These are phyloP conservation scores for Spongia lamella DNA, from an alignment of 37 sponge, comb jelly and placozoan species.

Conservation along the genomic window DNA sequence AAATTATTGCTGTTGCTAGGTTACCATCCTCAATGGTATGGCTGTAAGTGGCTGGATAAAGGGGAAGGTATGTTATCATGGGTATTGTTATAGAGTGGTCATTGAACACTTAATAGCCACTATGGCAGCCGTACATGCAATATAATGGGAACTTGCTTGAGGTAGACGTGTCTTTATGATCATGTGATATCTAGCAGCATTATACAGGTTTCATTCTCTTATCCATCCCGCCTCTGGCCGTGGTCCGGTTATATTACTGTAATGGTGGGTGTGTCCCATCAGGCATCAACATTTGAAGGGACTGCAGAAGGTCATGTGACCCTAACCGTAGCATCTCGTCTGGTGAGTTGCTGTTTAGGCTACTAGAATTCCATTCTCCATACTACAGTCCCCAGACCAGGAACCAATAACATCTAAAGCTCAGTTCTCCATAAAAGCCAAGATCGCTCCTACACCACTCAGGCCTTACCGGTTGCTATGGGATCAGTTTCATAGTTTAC, in stretches of 20 bases:
- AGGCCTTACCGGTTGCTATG: slow-evolving; percentile 84
- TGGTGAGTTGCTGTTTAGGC: neutral
- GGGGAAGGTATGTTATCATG: slow-evolving; percentile 45
- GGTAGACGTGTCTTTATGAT: slow-evolving; percentile 1
- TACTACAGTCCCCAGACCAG: slow-evolving; percentile 7
- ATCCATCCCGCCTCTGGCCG: slow-evolving; percentile 90
- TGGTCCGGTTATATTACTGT: slow-evolving; percentile 97
- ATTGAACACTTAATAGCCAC: slow-evolving; percentile 40
- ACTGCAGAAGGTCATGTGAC: slow-evolving; percentile 76
- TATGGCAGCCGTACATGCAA: slow-evolving; percentile 81
- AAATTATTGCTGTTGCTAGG: slow-evolving; percentile 31
- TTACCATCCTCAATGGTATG: slow-evolving; percentile 98
- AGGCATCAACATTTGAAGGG: slow-evolving; percentile 52
- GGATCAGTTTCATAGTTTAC: slow-evolving; percentile 99
- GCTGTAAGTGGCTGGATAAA: slow-evolving; percentile 84
- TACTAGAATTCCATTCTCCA: neutral
- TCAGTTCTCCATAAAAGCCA: slow-evolving; percentile 77
- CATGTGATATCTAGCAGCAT: neutral
- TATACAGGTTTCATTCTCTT: slow-evolving; percentile 75
- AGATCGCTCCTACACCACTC: slow-evolving; percentile 89
- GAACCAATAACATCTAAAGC: slow-evolving; percentile 59
- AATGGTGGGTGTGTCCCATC: slow-evolving; percentile 60
- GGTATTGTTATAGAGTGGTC: neutral
- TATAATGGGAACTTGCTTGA: slow-evolving; percentile 75
- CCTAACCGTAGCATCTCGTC: slow-evolving; percentile 64